Evolutionary conservation across 2,113 vertebrate genomes (phyloP).

Genomic region (Myrmophylax atrothorax): DNA sequence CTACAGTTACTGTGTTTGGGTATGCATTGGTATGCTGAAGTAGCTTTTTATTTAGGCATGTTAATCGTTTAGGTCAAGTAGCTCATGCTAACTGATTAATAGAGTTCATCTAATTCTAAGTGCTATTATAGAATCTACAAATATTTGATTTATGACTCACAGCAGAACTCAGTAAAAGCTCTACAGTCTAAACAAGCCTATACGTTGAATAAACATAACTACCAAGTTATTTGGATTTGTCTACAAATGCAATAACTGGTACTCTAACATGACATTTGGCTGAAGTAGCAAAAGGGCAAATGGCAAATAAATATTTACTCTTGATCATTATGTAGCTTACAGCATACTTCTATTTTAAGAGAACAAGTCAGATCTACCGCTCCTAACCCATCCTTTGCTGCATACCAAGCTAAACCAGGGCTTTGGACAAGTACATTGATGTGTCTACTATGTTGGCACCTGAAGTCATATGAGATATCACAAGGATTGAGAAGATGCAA

Average conservation of each 20-base stretch:
- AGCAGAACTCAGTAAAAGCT: conserved; percentile 37
- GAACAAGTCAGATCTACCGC: neutral
- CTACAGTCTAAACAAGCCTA: conserved; percentile 30
- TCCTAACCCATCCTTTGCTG: neutral
- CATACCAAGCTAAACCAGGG: neutral
- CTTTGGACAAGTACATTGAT: neutral
- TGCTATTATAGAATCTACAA: neutral
- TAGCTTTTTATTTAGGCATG: conserved; percentile 21
- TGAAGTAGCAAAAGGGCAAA: conserved; percentile 34
- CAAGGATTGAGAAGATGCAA: neutral
- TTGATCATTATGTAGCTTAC: neutral
- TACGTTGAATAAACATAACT: conserved; percentile 47
- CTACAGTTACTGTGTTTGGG: neutral
- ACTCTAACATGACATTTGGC: conserved; percentile 26
- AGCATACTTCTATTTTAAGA: neutral
- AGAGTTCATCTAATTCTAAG: conserved; percentile 2
- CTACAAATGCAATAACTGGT: conserved; percentile 5
- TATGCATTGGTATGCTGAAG: neutral
- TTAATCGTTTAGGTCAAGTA: conserved; percentile 30
- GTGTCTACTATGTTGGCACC: neutral
- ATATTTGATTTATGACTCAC: conserved; percentile 34
- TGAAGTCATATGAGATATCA: neutral
- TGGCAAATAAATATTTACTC: conserved; percentile 52
- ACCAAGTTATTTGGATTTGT: conserved; percentile 39
- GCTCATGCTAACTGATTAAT: neutral